Base-by-base conservation (phyloP, 2,888 invertebrate genomes). In the Macrophya alboannulata region DNA sequence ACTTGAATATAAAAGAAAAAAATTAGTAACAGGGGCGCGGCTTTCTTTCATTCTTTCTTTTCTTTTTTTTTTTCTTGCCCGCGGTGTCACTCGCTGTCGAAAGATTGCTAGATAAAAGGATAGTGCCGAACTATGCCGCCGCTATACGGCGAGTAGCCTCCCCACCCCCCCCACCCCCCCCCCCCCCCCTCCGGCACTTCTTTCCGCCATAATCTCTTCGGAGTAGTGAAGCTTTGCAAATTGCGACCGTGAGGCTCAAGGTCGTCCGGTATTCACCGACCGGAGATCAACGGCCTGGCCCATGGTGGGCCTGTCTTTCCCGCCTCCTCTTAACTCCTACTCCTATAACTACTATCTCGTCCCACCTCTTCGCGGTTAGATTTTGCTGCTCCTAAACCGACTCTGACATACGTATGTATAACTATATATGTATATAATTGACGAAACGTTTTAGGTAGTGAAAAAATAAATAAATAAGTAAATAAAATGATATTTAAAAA, bases 171-270 rank as follows among this genome's bases (percentile, higher is more conserved):
- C 3, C 3, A 1, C 31, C 31, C 31, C 3, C 3, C 31, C 31
- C 31, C 31, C 3, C 3, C 31, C 31, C 31, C 3, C 3, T 3
- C 31, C 31, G 31, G 1, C 31, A 3, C 31, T 31, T 3, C 31
- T 31, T 3, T 31, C 31, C 31, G 31, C 31, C n/a, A 55, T 55
- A 17, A 55, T 55, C n/a, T 55, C 55, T 17, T 55, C 55, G n/a
- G 55, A n/a, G 55, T 55, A 55, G 55, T n/a, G 86, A 87, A 87
- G 87, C 87, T 90, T 90, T 90, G 90, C 91, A 91, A 92, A 92
- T 92, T 92, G 55, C 55, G 92, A 90, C 92, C 92, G 87, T 92
- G 92, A 92, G 91, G 88, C 90, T 91, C 92, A 92, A 93, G 93
- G 93, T 93, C 92, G 92, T 92, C 93, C 90, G 88, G 93, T 93